phyloP scores from a whole-genome alignment of 2,797 vertebrate species.

The Chaenodraco wilsoni region DNA sequence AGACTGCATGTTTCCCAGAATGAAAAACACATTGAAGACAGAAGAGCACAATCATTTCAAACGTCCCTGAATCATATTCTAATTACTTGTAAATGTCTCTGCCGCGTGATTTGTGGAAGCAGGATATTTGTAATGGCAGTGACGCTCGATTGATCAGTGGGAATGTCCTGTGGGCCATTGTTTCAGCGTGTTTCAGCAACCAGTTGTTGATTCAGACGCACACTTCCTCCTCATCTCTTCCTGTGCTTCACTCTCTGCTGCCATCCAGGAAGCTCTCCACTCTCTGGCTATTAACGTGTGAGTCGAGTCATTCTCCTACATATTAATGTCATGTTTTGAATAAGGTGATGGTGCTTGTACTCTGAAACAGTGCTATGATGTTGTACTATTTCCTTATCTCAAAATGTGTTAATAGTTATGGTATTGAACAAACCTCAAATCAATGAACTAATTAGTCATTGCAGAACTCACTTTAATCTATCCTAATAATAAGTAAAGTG shows the following conservation, averaged over 20 bases:
- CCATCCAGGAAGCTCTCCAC: constrained; percentile 12
- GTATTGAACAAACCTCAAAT: not conserved
- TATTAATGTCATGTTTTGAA: constrained; percentile 3
- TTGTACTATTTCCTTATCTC: not conserved
- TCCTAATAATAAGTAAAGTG: not conserved
- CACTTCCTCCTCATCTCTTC: constrained; percentile 59
- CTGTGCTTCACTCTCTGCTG: constrained; percentile 33
- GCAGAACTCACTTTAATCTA: not conserved
- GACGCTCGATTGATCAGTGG: constrained; percentile 27
- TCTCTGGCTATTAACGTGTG: not conserved
- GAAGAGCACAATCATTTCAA: not conserved
- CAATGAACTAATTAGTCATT: not conserved
- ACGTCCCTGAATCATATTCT: not conserved
- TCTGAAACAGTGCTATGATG: not conserved
- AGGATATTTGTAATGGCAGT: constrained; percentile 34
- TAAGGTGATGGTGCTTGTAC: not conserved
- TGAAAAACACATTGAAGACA: constrained; percentile 7
- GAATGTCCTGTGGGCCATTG: constrained; percentile 49
- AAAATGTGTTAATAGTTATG: not conserved
- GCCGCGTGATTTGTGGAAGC: not conserved
- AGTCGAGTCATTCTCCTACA: not conserved
- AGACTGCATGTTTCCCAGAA: constrained; percentile 10
- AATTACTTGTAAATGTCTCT: constrained; percentile 12
- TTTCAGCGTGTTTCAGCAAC: constrained; percentile 42
- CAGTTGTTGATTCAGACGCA: constrained; percentile 61